Base-by-base conservation (phyloP, 2,888 invertebrate species). In the Leptinotarsa tumamoca region DNA sequence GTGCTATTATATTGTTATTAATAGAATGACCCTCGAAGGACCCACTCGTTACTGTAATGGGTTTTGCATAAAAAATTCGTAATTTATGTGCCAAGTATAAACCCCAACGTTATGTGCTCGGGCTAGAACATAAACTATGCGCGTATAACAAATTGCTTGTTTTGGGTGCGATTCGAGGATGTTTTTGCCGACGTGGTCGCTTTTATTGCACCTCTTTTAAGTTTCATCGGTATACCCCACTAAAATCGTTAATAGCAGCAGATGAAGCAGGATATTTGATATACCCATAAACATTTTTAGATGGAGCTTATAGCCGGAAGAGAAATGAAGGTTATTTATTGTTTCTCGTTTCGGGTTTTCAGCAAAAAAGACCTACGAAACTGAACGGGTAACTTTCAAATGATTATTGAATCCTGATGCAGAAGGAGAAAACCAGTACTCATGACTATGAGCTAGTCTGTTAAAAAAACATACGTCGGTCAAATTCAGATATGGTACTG, bases 1-100 rank as follows among this genome's bases (percentile, higher is more conserved):
- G 21, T 50, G 74, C 79, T 78, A 78, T 80, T 81, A 81, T 82
- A 82, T 83, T 82, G 84, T 84, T 84, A 85, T 85, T 85, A 84
- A 85, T 84, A 84, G 83, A 83, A 83, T 82, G 81, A 80, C 83
- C 83, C 84, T 83, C 85, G 67, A 71, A 83, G 82, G 84, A 82
- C 80, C 83, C 71, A 83, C 83, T 81, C 79, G 83, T 83, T 84
- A 83, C 82, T 78, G 75, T 83, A 83, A 83, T 82, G 82, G 84
- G 79, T 78, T 78, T 80, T 81, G 75, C 82, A 79, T 82, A 82
- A 85, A 84, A 84, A 84, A 83, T 82, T 82, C 80, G 76, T 75
- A 81, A 81, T 82, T 81, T 82, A 82, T 81, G 82, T 66, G 50
- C 70, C 79, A 81, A 82, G 81, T 81, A 78, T 82, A 82, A 83